A percentile compares a stretch with the other conserved stretches of the same genome.
Conservation (phyloP, 2,113 vertebrate species). For the Pavo muticus region DNA sequence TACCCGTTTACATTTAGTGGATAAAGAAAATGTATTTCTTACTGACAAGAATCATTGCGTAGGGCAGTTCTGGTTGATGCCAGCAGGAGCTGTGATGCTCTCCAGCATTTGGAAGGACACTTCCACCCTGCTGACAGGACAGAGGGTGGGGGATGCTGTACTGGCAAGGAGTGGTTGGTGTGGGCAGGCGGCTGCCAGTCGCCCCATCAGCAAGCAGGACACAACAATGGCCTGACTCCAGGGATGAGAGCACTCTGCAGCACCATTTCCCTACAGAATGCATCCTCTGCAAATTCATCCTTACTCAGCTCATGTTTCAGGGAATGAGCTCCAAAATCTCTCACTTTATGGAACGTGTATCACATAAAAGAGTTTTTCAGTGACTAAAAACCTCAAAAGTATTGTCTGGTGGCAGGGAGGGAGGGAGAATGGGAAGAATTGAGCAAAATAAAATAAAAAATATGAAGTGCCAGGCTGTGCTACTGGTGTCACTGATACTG, state of each 20-base stretch:
- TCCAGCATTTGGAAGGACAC: background rate
- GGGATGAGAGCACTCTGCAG: background rate
- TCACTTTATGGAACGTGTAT: background rate
- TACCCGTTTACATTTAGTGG: background rate
- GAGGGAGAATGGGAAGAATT: background rate
- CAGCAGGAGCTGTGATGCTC: background rate
- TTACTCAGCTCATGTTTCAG: background rate
- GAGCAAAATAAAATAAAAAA: background rate
- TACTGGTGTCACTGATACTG: background rate
- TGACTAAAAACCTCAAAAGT: background rate
- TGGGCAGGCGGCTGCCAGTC: background rate
- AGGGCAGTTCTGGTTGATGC: rapidly evolving
- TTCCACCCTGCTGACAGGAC: background rate
- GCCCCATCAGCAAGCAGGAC: background rate
- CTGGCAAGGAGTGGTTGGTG: background rate
- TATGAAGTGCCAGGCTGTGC: background rate
- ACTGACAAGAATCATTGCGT: rapidly evolving
- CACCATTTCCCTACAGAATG: background rate
- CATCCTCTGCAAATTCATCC: background rate
- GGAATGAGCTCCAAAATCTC: background rate
- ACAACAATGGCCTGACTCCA: background rate
- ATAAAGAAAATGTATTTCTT: background rate
- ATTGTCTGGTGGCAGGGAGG: rapidly evolving
- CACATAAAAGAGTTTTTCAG: background rate
- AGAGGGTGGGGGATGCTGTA: background rate